Evolutionary conservation across 2,797 vertebrate genomes (phyloP), one percentile per base, ranked within the genome.

Genomic region (Leuciscus waleckii): DNA sequence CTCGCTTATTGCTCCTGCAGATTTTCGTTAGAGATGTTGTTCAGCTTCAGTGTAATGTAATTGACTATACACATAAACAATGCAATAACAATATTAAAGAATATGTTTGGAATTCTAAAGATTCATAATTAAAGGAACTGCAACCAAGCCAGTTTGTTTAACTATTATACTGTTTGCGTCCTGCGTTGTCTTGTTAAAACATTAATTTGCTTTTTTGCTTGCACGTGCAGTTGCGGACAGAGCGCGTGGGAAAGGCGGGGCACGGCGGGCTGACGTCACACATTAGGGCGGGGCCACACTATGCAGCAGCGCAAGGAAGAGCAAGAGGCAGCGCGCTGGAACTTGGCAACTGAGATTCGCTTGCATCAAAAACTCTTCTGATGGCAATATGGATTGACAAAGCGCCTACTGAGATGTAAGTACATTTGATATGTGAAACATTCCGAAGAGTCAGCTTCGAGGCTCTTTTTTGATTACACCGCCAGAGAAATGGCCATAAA

Each of bases 211-310:
- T 41, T 46, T 46, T 71, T 35, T 39, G 29, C 35, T 54, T 39
- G 87, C 90, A 90, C 88, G 90, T 83, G 87, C 35, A 80, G 82
- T 69, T 79, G 84, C 87, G 68, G 84, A 69, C 37, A 35, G 79
- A 82, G 82, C 90, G 87, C 84, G 90, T 83, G 65, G 80, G 69
- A 81, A 49, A 82, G 90, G 87, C 19, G 81, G 80, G 26, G 73
- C 37, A 75, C 11, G 7, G 14, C 10, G 0, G 13, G 3, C 9
- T 2, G 4, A 46, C 76, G 86, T 88, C 81, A 81, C 51, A 2
- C n/a, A 19, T 5, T 8, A 54, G 84, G 90, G 88, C 86, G 86
- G 88, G 46, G 79, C 76, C 43, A 56, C 69, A 14, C 71, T 78
- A 58, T 90, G 88, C 87, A 79, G 87, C 70, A 88, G 80, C 67